These are phyloP conservation scores for Deroplatys truncata DNA, from an alignment of 2,888 invertebrate species.

Conservation along the genomic window DNA sequence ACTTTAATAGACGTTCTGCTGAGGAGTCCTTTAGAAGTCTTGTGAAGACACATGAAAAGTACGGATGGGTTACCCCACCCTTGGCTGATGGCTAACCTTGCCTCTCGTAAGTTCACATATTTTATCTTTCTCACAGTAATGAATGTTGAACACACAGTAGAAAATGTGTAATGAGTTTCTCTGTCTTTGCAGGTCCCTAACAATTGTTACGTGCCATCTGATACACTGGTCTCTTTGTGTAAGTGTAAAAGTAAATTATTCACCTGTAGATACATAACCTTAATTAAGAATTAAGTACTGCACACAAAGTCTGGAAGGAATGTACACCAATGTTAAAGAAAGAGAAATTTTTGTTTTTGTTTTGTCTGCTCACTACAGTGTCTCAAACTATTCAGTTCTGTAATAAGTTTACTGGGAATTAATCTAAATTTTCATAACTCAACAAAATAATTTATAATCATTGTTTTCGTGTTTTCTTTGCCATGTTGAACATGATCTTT, in stretches of 20 bases:
- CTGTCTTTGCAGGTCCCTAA: background rate
- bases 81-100: conserved; percentile 72
- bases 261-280: background rate
- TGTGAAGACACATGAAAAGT: conserved; percentile 86
- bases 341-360: too few relatives aligned
- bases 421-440: too few relatives aligned
- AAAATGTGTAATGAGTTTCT: background rate
- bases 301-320: too few relatives aligned
- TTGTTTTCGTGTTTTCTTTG: too few relatives aligned
- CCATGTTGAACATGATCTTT: too few relatives aligned
- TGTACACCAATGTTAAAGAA: too few relatives aligned
- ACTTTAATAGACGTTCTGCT: conserved; percentile 74
- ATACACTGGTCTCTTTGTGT: background rate
- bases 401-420: too few relatives aligned
- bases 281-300: too few relatives aligned
- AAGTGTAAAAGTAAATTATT: background rate
- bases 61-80: conserved; percentile 87
- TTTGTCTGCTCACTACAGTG: too few relatives aligned
- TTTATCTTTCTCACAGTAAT: background rate
- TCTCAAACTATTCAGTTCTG: too few relatives aligned
- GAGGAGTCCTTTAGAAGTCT: conserved; percentile 83
- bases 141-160: background rate
- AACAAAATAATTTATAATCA: too few relatives aligned
- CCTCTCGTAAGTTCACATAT: background rate
- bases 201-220: background rate